These are phyloP conservation scores for Typhlichthys subterraneus DNA, from an alignment of 2,797 vertebrate species.

Conservation along the genomic window DNA sequence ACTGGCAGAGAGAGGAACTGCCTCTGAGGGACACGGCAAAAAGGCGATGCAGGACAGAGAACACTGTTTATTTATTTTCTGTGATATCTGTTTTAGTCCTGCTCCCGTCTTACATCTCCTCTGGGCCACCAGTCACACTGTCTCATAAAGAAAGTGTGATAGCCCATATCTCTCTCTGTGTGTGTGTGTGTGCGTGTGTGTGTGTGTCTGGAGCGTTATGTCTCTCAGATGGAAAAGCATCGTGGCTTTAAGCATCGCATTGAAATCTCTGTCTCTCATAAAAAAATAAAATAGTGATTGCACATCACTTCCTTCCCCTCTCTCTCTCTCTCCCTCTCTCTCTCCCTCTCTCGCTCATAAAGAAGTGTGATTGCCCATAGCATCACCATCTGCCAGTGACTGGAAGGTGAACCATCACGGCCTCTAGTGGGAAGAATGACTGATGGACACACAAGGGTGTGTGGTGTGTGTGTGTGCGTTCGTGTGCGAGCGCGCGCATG, in stretches of 20 bases:
- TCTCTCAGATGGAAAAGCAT: conserved; percentile 26
- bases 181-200: neutral
- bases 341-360: conserved; percentile 61
- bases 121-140: neutral
- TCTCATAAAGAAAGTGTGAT: neutral
- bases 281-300: no score
- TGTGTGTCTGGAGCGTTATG: conserved; percentile 9
- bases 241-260: neutral
- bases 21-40: no score
- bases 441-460: conserved; percentile 41
- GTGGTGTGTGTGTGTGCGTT: conserved; percentile 23
- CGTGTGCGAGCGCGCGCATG: conserved; percentile 19
- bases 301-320: no score
- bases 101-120: neutral
- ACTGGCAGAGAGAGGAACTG: no score
- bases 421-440: conserved; percentile 66
- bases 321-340: conserved; percentile 3
- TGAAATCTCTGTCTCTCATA: neutral
- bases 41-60: no score
- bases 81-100: no score
- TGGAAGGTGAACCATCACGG: conserved; percentile 72
- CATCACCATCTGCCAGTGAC: conserved; percentile 77
- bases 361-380: conserved; percentile 78
- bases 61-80: no score
- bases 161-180: neutral